Percentiles rank a stretch among this genome's conserved stretches.
Evolutionary conservation across 2,888 invertebrate genomes (phyloP).

Genomic region (Sinhomidia bicolor): DNA sequence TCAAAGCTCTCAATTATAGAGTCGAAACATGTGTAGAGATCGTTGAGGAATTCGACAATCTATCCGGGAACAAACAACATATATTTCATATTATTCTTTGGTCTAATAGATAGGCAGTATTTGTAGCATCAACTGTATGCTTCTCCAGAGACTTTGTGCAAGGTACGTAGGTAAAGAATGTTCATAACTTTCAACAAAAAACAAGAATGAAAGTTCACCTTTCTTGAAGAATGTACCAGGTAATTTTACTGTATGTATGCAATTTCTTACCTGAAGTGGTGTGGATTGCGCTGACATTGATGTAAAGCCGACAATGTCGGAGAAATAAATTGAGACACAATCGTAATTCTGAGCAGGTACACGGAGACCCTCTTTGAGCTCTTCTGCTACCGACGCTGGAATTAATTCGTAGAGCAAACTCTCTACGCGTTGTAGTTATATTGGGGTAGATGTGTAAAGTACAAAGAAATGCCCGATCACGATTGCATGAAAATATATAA

Average conservation of each 20-base stretch:
- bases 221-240: background rate
- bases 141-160: background rate
- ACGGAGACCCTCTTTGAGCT: constrained; percentile 91
- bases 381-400: constrained; percentile 93
- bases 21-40: constrained; percentile 93
- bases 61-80: constrained; percentile 81
- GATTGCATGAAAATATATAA: background rate
- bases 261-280: constrained; percentile 90
- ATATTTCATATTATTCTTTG: too few relatives aligned
- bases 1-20: constrained; percentile 93
- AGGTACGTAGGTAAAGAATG: background rate
- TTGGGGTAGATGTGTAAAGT: background rate
- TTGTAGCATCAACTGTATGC: too few relatives aligned
- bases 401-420: constrained; percentile 93
- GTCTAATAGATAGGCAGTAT: too few relatives aligned
- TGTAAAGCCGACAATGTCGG: constrained; percentile 91
- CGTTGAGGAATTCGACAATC: constrained; percentile 93
- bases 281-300: constrained; percentile 88
- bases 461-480: too few relatives aligned
- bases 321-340: constrained; percentile 92
- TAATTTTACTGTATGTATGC: constrained; percentile 2
- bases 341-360: constrained; percentile 92
- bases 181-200: too few relatives aligned
- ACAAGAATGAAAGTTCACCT: background rate
- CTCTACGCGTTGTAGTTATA: constrained; percentile 83